These are phyloP conservation scores for Dendrolimus kikuchii DNA, from an alignment of 1,140 invertebrate species.

Conservation along the genomic window DNA sequence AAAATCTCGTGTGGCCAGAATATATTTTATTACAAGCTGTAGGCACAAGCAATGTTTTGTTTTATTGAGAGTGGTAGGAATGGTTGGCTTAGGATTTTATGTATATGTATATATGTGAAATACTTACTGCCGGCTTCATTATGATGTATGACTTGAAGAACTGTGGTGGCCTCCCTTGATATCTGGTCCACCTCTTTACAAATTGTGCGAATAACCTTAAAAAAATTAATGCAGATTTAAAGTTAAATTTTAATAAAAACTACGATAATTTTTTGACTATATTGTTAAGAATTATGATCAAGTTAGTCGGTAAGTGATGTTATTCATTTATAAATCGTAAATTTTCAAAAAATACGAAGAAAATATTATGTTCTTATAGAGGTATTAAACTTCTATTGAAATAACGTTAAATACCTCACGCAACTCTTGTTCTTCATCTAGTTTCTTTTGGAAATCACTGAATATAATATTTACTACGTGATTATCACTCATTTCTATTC, in stretches of 20 bases:
- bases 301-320: no score
- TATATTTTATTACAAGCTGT: no score
- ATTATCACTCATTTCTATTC: constrained; percentile 41
- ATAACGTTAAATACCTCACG: constrained; percentile 37
- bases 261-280: no score
- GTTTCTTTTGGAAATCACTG: constrained; percentile 45
- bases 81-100: no score
- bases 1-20: no score
- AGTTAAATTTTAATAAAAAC: not conserved
- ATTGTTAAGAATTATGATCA: no score
- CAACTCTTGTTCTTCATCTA: constrained; percentile 50
- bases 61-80: no score
- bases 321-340: no score
- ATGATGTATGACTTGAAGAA: constrained; percentile 57
- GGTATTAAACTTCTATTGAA: not conserved
- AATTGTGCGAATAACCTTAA: constrained; percentile 50
- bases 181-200: constrained; percentile 55
- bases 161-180: constrained; percentile 43
- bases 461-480: constrained; percentile 42
- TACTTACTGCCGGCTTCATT: constrained; percentile 50
- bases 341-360: no score
- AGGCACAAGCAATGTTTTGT: no score
- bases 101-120: not conserved
- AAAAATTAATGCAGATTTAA: constrained; percentile 11
- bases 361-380: constrained; percentile 1